phyloP scores from a whole-genome alignment of 2,797 vertebrate species.

The Zalophus californianus region DNA sequence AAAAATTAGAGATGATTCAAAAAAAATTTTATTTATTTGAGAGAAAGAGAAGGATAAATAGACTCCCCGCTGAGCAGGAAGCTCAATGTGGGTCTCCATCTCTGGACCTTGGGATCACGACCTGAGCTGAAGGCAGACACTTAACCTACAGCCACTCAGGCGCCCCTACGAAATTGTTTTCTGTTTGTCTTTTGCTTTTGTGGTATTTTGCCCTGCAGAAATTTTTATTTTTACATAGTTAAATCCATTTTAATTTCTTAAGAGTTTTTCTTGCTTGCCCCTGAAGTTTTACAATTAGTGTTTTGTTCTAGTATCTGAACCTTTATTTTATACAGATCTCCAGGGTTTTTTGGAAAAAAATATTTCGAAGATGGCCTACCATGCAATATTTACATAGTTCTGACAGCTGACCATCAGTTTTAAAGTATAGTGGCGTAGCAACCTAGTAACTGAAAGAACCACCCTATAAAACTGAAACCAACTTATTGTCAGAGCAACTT shows the following conservation, averaged over 20 bases:
- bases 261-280: background rate
- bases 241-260: slow-evolving; percentile 19
- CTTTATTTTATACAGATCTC: background rate
- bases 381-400: background rate
- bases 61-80: background rate
- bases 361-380: background rate
- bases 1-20: no score
- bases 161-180: background rate
- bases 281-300: background rate
- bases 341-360: background rate
- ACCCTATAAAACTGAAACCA: background rate
- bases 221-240: background rate
- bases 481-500: background rate
- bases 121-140: background rate
- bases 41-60: background rate
- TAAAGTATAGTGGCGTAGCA: background rate
- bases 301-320: background rate
- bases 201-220: background rate
- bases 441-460: background rate
- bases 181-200: background rate
- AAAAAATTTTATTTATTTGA: background rate
- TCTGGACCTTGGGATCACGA: background rate
- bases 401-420: background rate
- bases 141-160: background rate
- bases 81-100: background rate